Conservation (phyloP, 2,113 vertebrate species). For the Todiramphus saurophagus region DNA sequence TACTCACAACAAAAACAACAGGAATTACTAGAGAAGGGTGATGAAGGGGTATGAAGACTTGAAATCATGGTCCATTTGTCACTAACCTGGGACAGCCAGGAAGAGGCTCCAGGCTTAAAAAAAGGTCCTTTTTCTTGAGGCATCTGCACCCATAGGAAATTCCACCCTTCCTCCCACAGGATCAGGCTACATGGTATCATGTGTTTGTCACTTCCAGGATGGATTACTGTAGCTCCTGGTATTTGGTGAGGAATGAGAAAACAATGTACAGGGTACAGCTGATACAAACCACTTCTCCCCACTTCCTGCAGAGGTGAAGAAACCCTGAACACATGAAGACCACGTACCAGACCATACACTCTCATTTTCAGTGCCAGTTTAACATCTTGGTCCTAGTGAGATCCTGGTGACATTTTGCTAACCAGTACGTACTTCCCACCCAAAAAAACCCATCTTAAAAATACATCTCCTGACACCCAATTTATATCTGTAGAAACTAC, state of each 20-base stretch:
- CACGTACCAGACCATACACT: fast-evolving
- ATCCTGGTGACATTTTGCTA: background rate
- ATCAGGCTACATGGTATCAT: background rate
- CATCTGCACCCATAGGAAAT: conserved; percentile 29
- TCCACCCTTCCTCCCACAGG: conserved; percentile 46
- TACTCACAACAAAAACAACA: background rate
- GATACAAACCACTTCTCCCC: background rate
- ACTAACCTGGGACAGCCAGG: background rate
- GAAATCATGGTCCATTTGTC: background rate
- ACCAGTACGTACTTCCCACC: background rate
- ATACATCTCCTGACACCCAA: fast-evolving
- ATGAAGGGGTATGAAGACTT: background rate
- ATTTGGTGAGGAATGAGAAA: background rate
- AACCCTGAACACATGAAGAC: background rate
- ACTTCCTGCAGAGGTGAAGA: background rate
- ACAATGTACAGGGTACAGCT: conserved; percentile 7
- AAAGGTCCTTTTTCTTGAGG: background rate
- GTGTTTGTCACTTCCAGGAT: conserved; percentile 49
- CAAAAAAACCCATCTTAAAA: background rate
- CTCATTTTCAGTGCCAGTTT: background rate
- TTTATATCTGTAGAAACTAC: background rate
- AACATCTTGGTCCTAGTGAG: background rate
- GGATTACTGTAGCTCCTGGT: conserved; percentile 34
- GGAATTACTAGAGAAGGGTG: background rate
- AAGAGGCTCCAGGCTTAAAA: background rate